These are phyloP conservation scores for Rynchops niger DNA, from an alignment of 2,113 vertebrate genomes.

Conservation along the genomic window DNA sequence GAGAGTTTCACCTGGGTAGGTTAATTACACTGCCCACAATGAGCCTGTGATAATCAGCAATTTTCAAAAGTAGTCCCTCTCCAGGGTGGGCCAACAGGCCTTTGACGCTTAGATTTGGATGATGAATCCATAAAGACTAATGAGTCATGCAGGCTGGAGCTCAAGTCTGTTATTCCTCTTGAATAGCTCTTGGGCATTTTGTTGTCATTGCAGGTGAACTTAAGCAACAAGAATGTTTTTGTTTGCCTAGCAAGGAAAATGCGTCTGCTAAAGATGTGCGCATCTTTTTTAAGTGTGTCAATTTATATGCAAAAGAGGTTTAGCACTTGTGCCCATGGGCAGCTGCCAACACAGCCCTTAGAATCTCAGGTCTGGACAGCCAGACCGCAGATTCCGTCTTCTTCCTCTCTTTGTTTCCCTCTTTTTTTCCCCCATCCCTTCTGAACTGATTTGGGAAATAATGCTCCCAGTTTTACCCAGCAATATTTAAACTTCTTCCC, in stretches of 20 bases:
- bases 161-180: slow-evolving; percentile 42
- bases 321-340: slow-evolving; percentile 52
- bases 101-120: slow-evolving; percentile 27
- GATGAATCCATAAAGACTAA: slow-evolving; percentile 48
- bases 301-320: slow-evolving; percentile 78
- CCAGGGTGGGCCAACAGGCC: background rate
- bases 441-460: slow-evolving; percentile 50
- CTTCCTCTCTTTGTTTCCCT: background rate
- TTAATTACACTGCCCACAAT: slow-evolving; percentile 7
- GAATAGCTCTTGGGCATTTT: slow-evolving; percentile 61
- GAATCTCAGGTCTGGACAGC: slow-evolving; percentile 7
- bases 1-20: slow-evolving; percentile 12
- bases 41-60: background rate
- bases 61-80: slow-evolving; percentile 9
- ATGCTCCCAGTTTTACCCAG: slow-evolving; percentile 17
- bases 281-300: slow-evolving; percentile 70
- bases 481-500: slow-evolving; percentile 59
- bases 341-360: slow-evolving; percentile 53
- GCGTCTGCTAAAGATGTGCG: slow-evolving; percentile 59
- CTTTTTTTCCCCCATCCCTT: background rate
- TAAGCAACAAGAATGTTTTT: slow-evolving; percentile 52
- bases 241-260: slow-evolving; percentile 68
- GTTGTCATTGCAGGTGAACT: slow-evolving; percentile 60
- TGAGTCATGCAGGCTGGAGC: slow-evolving; percentile 42
- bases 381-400: background rate